Base-by-base conservation (phyloP, 1,140 invertebrate genomes). In the Plectrocnemia conspersa region DNA sequence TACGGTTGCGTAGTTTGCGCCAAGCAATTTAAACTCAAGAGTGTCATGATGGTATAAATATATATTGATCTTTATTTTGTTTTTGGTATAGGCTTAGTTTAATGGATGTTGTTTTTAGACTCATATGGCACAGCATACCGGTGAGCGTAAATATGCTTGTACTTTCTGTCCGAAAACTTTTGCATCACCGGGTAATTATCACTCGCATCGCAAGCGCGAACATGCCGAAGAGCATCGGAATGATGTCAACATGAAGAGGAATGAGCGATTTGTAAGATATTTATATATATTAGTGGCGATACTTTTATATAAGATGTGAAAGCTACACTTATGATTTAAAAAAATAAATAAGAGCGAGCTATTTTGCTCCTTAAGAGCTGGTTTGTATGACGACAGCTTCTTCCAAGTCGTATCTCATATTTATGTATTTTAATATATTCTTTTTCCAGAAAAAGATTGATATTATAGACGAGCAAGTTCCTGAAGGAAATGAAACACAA, bases 11-110 rank as follows among this genome's bases (percentile, higher is more conserved):
- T 54, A 13, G 21, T 61, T 1, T 61, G 59, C 32, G 59, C 45
- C 0, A 61, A 61, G 45, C 36, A 42, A 38, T 61, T 61, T 22
- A 61, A 61, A 52, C 40, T 54, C 3, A 61, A 57, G 24, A 54
- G 38, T 23, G 46, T 53, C 40, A 29, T 61, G 1, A 54, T 21
- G 18, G 59, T 61, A 36, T 25, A 29, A 52, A 49, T 27, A 19
- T 32, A 2, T 35, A 46, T 38, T 29, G n/a, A 29, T 29, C 27
- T 29, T n/a, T 7, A 29, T 29, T 29, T 29, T 29, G 6, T 7
- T 29, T 29, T 29, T 29, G 27, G 27, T 29, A n/a, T 29, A n/a
- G n/a, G 27, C n/a, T 29, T 29, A n/a, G 6, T 29, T 6, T 29
- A 29, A n/a, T 40, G 7, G 7, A 18, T 44, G 19, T 42, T n/a